Evolutionary conservation across 2,113 vertebrate genomes (phyloP), one percentile per base, ranked within the genome.

Genomic region (Lophura nycthemera): DNA sequence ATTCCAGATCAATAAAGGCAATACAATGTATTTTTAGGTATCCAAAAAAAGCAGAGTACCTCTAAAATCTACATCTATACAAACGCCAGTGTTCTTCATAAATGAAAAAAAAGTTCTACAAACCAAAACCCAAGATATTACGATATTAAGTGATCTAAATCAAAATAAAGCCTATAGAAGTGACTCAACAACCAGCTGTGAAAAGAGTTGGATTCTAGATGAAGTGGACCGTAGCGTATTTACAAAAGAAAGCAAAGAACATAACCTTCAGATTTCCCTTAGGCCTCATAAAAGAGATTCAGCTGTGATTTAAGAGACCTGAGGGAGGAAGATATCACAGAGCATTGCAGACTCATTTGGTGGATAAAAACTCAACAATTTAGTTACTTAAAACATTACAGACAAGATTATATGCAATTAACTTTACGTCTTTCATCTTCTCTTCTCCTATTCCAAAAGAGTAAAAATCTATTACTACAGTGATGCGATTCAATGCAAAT

Each of bases 131-230:
- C 42, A 80, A 38, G 27, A 88, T 92, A 89, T 96, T 91, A 94
- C 96, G 60, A 89, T 92, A 88, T 95, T 90, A 94, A 96, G 60
- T 96, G 81, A 96, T 91, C 96, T 97, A 96, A 94, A 94, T 92
- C 84, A 87, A 89, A 94, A 81, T 75, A 80, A 45, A 96, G 56
- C 47, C 64, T 79, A 48, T 40, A 94, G 56, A 92, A 92, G 32
- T 66, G 36, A 76, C 69, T 95, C 54, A 82, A 79, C 56, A 82
- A 71, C 71, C 89, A 96, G 70, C 90, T 96, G 90, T 94, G 94
- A 96, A 91, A 94, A 87, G 70, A 92, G 40, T 6, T 76, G 76
- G 85, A 92, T 83, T 93, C 67, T 63, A 84, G 59, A 86, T 93
- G 59, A 95, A 96, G 89, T 93, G 43, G 43, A 60, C 78, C 94